phyloP scores from a whole-genome alignment of 2,797 vertebrate species.

The Spatula clypeata region DNA sequence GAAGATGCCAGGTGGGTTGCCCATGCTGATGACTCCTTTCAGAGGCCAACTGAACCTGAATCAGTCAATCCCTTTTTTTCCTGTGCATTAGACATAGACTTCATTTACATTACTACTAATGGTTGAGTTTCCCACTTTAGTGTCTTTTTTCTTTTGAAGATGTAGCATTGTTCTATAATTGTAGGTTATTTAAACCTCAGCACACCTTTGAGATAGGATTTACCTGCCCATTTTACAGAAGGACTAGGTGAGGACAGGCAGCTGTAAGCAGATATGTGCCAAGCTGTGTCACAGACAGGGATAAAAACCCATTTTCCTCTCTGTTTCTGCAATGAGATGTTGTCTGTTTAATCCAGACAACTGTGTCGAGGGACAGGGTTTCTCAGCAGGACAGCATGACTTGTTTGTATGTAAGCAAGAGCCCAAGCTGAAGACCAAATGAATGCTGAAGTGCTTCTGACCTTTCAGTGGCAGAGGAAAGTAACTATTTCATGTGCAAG shows the following conservation, averaged over 20 bases:
- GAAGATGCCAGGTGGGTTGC: neutral
- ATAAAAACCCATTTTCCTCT: conserved; percentile 13
- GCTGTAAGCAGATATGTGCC: neutral
- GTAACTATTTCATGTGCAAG: neutral
- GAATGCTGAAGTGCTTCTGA: neutral
- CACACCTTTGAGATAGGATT: conserved; percentile 34
- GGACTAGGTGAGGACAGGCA: neutral
- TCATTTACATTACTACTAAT: conserved; percentile 1
- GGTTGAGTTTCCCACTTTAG: conserved; percentile 26
- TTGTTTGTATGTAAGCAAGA: neutral
- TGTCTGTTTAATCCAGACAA: conserved; percentile 22
- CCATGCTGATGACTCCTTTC: neutral
- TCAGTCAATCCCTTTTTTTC: neutral
- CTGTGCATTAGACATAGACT: neutral
- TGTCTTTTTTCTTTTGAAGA: conserved; percentile 12
- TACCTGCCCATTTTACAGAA: neutral
- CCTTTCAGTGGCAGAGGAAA: neutral
- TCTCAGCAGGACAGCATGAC: neutral
- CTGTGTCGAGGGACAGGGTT: neutral
- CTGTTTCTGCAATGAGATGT: neutral
- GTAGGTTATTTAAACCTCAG: conserved; percentile 44
- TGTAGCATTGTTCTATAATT: neutral
- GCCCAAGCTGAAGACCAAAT: neutral
- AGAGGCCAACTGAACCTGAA: neutral
- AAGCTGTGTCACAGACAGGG: neutral